Conservation (phyloP, 2,888 invertebrate species). For the Brachypalpus laphriformis region DNA sequence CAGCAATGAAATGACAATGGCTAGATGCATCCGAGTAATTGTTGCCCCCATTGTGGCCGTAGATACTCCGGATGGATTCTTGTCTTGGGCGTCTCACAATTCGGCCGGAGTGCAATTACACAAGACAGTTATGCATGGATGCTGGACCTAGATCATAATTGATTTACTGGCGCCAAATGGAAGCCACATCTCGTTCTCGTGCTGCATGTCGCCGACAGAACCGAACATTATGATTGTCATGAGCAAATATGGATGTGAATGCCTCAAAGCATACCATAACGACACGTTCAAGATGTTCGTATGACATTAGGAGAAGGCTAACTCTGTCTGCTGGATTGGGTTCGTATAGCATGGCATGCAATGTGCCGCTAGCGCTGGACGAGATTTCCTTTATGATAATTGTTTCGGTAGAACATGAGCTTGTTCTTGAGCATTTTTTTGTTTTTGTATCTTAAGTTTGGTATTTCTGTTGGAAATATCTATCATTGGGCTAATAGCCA, state of each 20-base stretch:
- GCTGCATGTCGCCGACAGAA: constrained; percentile 53
- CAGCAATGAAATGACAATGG: constrained; percentile 64
- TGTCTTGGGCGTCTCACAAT: constrained; percentile 27
- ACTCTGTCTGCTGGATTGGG: constrained; percentile 16
- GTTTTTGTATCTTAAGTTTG: constrained; percentile 23
- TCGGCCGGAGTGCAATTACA: constrained; percentile 16
- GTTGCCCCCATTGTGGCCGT: constrained; percentile 42
- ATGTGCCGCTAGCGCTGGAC: constrained; percentile 67
- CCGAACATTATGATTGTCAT: constrained; percentile 61
- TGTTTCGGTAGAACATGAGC: constrained; percentile 63
- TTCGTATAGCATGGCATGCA: constrained; percentile 52
- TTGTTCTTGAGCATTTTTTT: constrained; percentile 9
- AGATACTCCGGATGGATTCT: background rate
- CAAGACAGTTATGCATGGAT: constrained; percentile 4
- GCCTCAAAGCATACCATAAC: constrained; percentile 64
- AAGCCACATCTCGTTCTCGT: constrained; percentile 38
- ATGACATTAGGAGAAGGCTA: constrained; percentile 69
- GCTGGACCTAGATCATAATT: constrained; percentile 44
- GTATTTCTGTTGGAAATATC: constrained; percentile 68
- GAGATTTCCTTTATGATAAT: constrained; percentile 70
- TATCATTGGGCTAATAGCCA: constrained; percentile 74
- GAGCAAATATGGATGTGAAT: constrained; percentile 58
- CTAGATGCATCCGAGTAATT: constrained; percentile 66
- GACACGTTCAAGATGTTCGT: constrained; percentile 48
- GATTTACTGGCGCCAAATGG: constrained; percentile 69